phyloP scores from a whole-genome alignment of 2,797 vertebrate species.

The Dendrocincla tyrannina region DNA sequence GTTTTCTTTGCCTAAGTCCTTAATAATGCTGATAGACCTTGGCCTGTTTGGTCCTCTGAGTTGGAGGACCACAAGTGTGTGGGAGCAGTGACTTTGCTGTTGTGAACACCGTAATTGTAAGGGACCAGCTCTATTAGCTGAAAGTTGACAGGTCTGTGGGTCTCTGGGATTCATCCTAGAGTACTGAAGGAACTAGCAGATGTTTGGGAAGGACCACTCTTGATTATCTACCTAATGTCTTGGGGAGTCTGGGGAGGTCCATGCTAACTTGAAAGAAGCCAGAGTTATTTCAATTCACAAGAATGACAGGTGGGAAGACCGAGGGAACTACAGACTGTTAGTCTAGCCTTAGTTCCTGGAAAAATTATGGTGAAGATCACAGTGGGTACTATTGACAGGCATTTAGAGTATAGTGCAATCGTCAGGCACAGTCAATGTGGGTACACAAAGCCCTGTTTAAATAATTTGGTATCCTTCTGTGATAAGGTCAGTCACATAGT shows the following conservation, averaged over 20 bases:
- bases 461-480: not conserved
- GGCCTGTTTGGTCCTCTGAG: not conserved
- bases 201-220: not conserved
- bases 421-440: not conserved
- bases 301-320: not conserved
- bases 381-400: not conserved
- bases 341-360: not conserved
- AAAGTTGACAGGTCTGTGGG: not conserved
- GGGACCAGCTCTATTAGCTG: not conserved
- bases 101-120: not conserved
- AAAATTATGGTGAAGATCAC: not conserved
- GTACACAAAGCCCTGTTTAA: not conserved
- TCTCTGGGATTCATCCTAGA: not conserved
- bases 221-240: not conserved
- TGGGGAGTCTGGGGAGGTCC: not conserved
- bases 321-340: not conserved
- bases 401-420: not conserved
- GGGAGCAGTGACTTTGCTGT: not conserved
- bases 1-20: not conserved
- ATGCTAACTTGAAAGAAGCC: not conserved
- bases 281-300: rapidly evolving
- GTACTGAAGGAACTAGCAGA: not conserved
- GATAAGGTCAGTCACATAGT: not conserved
- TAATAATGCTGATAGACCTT: not conserved
- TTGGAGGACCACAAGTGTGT: rapidly evolving